These are phyloP conservation scores for Drosophila repletoides DNA, from an alignment of 1,140 invertebrate genomes.

Conservation along the genomic window DNA sequence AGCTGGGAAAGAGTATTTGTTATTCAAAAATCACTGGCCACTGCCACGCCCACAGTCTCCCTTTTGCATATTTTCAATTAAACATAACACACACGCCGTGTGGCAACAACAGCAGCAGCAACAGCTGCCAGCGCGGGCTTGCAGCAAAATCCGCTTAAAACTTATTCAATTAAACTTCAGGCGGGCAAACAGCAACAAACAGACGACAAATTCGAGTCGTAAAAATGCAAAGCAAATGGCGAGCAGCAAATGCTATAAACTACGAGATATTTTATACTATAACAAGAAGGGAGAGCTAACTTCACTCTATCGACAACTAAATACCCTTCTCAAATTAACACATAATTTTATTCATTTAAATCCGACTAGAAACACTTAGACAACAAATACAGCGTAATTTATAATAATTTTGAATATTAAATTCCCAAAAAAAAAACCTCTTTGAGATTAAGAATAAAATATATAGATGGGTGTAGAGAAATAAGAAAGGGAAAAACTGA, in stretches of 20 bases:
- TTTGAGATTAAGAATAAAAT: too few relatives aligned
- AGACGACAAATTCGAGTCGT: slow-evolving; percentile 69
- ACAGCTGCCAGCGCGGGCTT: neutral
- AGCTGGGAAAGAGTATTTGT: slow-evolving; percentile 52
- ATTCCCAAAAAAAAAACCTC: too few relatives aligned
- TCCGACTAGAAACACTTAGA: too few relatives aligned
- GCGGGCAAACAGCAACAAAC: slow-evolving; percentile 43
- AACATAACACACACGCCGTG: slow-evolving; percentile 63
- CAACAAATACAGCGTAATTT: too few relatives aligned
- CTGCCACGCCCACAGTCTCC: neutral
- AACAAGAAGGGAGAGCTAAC: neutral
- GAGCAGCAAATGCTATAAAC: slow-evolving; percentile 58
- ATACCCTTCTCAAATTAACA: slow-evolving; percentile 9
- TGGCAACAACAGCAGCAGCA: slow-evolving; percentile 1
- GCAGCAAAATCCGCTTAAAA: slow-evolving; percentile 74
- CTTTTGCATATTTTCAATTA: slow-evolving; percentile 70
- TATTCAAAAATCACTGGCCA: slow-evolving; percentile 66
- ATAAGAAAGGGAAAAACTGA: too few relatives aligned
- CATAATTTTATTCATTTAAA: too few relatives aligned
- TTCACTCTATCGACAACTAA: neutral
- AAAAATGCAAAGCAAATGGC: slow-evolving; percentile 71
- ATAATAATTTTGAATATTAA: too few relatives aligned
- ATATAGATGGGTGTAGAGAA: too few relatives aligned
- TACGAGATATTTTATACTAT: slow-evolving; percentile 10
- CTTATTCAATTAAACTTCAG: slow-evolving; percentile 78